Base-by-base conservation (phyloP, 2,888 invertebrate species). In the Meta bourneti region DNA sequence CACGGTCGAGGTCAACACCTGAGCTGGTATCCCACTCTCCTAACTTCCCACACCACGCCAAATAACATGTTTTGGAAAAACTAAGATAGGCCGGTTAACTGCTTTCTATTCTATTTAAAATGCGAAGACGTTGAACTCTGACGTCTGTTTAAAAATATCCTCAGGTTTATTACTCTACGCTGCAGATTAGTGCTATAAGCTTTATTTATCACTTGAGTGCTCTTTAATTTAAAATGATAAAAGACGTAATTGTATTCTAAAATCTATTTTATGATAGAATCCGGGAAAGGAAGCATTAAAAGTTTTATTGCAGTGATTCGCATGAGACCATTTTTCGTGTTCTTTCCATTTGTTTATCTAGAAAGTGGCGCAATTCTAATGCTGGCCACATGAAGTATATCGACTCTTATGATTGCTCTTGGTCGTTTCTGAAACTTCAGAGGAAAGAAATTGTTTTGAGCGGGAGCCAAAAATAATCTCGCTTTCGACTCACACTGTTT, bases 381-480 rank as follows among this genome's bases (percentile, higher is more conserved):
- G 79, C 34, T 2, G 61, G 6, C 16, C n/a, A 13, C 34, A 79
- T 61, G 34, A 54, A 20, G 20, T 79, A 20, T 7, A 79, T 79
- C 61, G 79, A n/a, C 79, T 79, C 54, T 79, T 79, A 69, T 79
- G 79, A 79, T 79, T 79, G 49, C 79, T 61, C 61, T 61, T 61
- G 48, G 69, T 61, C 61, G 61, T 69, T 49, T 61, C 54, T 61
- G 54, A 61, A 79, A 16, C 61, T 79, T 13, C 16, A 11, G 34
- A 2, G n/a, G 49, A 77, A 51, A 77, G 54, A 19, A 61, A 34
- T 16, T 61, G 61, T 84, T 83, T 84, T 84, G 84, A 84, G 74
- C 54, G 51, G 34, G 74, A 84, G 84, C 84, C 84, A 84, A 84
- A 84, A 84, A 79, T n/a, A 48, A 74, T 61, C 19, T 52, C 51